Base-by-base conservation (phyloP, 2,797 vertebrate genomes). In the Lophius americanus region DNA sequence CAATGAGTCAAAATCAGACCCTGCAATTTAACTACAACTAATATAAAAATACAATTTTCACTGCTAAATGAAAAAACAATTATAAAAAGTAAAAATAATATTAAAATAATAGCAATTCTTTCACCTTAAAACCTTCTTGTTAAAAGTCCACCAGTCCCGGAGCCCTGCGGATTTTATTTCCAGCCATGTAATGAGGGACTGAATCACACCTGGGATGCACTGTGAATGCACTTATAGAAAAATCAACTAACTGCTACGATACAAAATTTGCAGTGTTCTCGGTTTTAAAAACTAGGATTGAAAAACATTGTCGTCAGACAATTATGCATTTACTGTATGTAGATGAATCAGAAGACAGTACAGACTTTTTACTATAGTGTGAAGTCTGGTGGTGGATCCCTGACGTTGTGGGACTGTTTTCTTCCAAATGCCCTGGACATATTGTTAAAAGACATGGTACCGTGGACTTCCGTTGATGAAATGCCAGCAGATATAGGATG, bases 171-270 rank as follows among this genome's bases (percentile, higher is more conserved):
- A 62, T 79, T 85, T 74, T 76, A 62, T 81, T 83, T 88, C 78
- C 9, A 67, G 58, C 64, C 51, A 63, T 75, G 59, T 76, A 76
- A 73, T 70, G 55, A 69, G 65, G 60, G 82, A 69, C 73, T 64
- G 77, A 60, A 39, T 76, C 57, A 80, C 83, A 81, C 78, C 76
- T 85, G 81, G 51, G 82, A 83, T 49, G 60, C 72, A 51, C 47
- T 50, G 38, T 65, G 68, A 72, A 85, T 54, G 63, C 62, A 79
- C 76, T 73, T 75, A 79, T 78, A 74, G 61, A 1, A 70, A 23
- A 82, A 76, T 78, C 64, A 79, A 58, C 64, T 70, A 23, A 73
- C 76, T 68, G 71, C 55, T 58, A 42, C 43, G 41, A 67, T 0
- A 49, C 51, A 68, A 62, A 69, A 59, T 7, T 55, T 76, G 63